Conservation (phyloP, 2,113 vertebrate species). For the Asarcornis scutulata region DNA sequence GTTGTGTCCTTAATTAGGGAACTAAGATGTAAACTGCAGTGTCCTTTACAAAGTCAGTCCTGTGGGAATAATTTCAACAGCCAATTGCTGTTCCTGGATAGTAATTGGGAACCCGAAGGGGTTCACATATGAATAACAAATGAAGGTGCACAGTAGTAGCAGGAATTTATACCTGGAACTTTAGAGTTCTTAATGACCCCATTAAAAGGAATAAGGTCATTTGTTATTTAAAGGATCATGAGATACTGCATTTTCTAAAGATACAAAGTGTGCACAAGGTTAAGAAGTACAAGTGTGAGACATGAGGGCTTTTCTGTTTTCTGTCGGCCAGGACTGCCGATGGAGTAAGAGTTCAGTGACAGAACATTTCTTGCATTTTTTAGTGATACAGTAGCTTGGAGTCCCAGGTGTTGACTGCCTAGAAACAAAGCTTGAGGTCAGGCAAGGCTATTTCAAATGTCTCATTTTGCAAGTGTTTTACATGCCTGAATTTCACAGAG, state of each 20-base stretch:
- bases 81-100: conserved; percentile 46
- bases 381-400: conserved; percentile 3
- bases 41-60: conserved; percentile 72
- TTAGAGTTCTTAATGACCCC: conserved; percentile 59
- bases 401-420: background rate
- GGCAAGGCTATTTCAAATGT: background rate
- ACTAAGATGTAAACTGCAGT: conserved; percentile 67
- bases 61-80: conserved; percentile 73
- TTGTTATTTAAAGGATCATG: conserved; percentile 71
- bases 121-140: conserved; percentile 71
- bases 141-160: conserved; percentile 65
- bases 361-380: conserved; percentile 37
- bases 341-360: conserved; percentile 14
- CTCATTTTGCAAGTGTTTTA: background rate
- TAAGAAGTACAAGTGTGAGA: conserved; percentile 18
- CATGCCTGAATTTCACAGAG: background rate
- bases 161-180: conserved; percentile 60
- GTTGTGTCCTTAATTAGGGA: conserved; percentile 75
- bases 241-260: conserved; percentile 54
- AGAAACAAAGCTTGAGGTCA: background rate
- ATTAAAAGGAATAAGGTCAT: conserved; percentile 70
- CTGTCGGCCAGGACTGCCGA: background rate
- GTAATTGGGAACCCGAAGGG: conserved; percentile 73
- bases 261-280: conserved; percentile 44
- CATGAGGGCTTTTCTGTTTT: background rate